Evolutionary conservation across 2,888 invertebrate species (phyloP), one percentile per base, ranked within the genome.

Genomic region (Ichneumoninae sp.): DNA sequence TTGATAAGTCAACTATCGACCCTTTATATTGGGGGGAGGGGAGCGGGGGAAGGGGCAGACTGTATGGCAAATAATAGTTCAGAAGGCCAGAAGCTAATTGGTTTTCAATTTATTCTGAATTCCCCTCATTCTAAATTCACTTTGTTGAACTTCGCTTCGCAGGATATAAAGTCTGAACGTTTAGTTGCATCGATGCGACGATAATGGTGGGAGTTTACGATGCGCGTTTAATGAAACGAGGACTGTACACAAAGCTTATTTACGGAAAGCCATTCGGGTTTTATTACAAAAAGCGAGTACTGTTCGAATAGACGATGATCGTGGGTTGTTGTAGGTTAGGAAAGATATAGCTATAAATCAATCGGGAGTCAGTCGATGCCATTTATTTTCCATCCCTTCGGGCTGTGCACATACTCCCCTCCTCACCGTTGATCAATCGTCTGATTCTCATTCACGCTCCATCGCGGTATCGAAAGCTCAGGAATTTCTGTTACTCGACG

Each of bases 401-500:
- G 26, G 33, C 52, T 54, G 22, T 66, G 19, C 40, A 52, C 52
- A 33, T 63, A 26, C 50, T 19, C 26, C 47, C 36, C 13, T 63
- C 40, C 22, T 47, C 52, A 26, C 22, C 47, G 30, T 63, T 73
- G 66, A 66, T 68, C 52, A 57, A 19, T 60, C 71, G 79, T 26
- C 63, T 8, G 26, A 54, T 36, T 40, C 65, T 40, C 60, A 52
- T 74, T 77, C 33, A 33, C 52, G 26, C 47, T 77, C 63, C 73
- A 76, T 47, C 57, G 47, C 76, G 60, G 73, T 76, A 71, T 50
- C 71, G 71, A 44, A 47, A 73, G 71, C 52, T 77, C 76, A 52
- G 73, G 76, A 83, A 81, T 83, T 73, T 57, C 83, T 77, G 81
- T 83, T 83, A 77, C 57, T 60, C 57, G 22, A 65, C 68, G 76